Percentiles rank a stretch among this genome's conserved stretches.
These are phyloP conservation scores for Odobenus rosmarus DNA, from an alignment of 2,113 vertebrate genomes.

Conservation along the genomic window DNA sequence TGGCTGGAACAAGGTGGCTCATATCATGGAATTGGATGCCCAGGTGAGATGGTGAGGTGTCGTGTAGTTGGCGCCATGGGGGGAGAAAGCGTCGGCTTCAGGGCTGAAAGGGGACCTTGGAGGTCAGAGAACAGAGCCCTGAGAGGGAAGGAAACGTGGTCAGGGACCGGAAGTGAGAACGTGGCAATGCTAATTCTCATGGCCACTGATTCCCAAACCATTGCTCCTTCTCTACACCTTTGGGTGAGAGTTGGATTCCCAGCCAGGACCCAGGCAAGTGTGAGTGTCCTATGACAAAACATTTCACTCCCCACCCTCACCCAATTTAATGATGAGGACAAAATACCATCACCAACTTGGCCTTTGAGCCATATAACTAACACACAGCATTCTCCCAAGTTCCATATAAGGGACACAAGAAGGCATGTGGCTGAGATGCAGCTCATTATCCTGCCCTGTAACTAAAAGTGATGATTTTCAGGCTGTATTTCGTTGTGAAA, in stretches of 20 bases:
- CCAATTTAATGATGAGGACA: not conserved
- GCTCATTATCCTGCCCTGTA: not conserved
- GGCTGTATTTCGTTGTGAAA: not conserved
- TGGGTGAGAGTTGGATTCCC: not conserved
- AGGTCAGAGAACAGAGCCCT: too few species aligned
- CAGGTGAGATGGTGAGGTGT: slow-evolving; percentile 88
- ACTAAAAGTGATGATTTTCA: not conserved
- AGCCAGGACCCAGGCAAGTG: not conserved
- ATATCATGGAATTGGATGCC: slow-evolving; percentile 99
- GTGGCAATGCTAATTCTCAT: fast-evolving
- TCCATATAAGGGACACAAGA: not conserved
- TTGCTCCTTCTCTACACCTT: not conserved
- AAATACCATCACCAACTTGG: not conserved
- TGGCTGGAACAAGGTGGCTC: slow-evolving; percentile 99
- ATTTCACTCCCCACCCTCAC: not conserved
- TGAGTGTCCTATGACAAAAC: not conserved
- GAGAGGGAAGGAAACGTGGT: not conserved
- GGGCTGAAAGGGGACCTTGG: not conserved
- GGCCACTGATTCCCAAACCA: not conserved
- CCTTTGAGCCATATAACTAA: not conserved
- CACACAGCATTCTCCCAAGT: not conserved
- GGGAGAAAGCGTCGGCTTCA: not conserved
- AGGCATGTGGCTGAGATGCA: not conserved
- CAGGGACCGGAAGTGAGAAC: not conserved
- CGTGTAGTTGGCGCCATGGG: fast-evolving